Base-by-base conservation (phyloP, 2,113 vertebrate species). In the Sakesphorus luctuosus region DNA sequence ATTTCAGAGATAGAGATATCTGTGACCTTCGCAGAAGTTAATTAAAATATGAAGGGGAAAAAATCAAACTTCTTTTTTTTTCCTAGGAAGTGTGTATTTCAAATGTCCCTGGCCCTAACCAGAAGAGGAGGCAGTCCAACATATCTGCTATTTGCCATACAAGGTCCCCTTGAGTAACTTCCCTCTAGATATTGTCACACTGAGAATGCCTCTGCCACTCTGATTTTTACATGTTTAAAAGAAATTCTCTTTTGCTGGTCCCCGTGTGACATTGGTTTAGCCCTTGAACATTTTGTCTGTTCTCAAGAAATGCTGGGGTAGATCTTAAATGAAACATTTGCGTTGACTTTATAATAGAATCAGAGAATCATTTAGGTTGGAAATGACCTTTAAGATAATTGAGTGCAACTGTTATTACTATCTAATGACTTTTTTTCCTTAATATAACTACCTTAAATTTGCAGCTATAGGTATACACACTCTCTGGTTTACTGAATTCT, bases 1-100 rank as follows among this genome's bases (percentile, higher is more conserved):
- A 24, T 89, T 92, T 96, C 88, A 92, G 86, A 97, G 96, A 96
- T 96, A 87, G 72, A 95, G 94, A 97, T 94, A 97, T 5, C 90
- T 71, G 74, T 88, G 97, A 97, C 97, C 97, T 97, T 97, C 95
- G 89, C 43, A 78, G 59, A 89, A 96, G 93, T 96, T 97, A 97
- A 97, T 97, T 97, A 96, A 95, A 96, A 94, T 94, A 86, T 7
- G 17, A 38, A 74, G 23, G 59, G 25, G 76, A 95, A 92, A 84
- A 90, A 43, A 5, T 69, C 31, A 44, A 93, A 65, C 35, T 38
- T 20, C 35, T 67, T 38, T 49, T 59, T 46, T 46, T 18, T 80
- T 52, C 19, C 33, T 73, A 72, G 74, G 66, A 84, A 96, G 44
- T 59, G 18, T 76, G 71, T 69, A 65, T 95, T 95, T 91, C 69